Conservation (phyloP, 2,113 vertebrate species). For the Calyptomena viridis region DNA sequence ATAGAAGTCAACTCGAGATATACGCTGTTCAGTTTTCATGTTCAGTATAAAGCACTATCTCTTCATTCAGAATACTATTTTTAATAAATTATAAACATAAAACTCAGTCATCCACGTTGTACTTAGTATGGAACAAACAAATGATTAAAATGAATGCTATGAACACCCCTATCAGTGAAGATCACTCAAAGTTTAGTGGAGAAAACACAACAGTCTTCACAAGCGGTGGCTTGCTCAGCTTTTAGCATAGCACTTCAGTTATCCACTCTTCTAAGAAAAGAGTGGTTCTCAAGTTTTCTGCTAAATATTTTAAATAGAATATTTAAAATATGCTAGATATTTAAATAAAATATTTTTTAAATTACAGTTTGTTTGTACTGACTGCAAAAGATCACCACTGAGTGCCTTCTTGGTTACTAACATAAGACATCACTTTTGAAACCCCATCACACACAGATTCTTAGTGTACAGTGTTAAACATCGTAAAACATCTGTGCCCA, state of each 20-base stretch:
- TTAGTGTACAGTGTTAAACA: rapidly evolving
- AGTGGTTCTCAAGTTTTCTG: neutral
- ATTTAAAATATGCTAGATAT: no score
- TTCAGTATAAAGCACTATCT: neutral
- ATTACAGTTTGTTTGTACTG: no score
- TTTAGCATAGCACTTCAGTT: neutral
- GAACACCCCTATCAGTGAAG: neutral
- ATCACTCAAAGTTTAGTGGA: neutral
- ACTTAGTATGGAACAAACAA: neutral
- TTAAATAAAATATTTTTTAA: no score
- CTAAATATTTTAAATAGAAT: neutral
- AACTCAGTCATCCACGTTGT: neutral
- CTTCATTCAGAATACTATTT: neutral
- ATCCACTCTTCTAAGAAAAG: neutral
- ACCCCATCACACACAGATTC: neutral
- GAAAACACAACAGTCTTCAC: neutral
- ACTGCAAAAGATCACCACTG: neutral
- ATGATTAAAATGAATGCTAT: neutral
- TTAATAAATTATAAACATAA: neutral
- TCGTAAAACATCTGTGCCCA: neutral
- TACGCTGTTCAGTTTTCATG: neutral
- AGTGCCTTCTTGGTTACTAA: neutral
- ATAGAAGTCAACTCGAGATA: neutral
- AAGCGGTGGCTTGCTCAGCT: neutral
- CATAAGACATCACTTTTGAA: neutral